Conservation (phyloP, 2,113 vertebrate species). For the Globicephala melas region DNA sequence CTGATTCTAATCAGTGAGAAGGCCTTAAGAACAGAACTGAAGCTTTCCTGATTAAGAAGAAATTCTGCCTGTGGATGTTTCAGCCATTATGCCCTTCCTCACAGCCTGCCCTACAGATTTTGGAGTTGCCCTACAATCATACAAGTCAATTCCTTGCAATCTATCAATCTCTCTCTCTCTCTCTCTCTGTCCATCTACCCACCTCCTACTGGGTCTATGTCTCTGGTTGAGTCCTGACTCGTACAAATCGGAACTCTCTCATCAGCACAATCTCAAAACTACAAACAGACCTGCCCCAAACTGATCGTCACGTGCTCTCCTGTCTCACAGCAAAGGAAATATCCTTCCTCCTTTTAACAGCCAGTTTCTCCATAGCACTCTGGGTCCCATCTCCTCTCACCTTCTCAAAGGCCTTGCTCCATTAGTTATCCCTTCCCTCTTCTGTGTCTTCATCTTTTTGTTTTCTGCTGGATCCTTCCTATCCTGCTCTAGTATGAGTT, state of each 20-base stretch:
- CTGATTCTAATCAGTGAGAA: not conserved
- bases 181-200: too few relatives aligned
- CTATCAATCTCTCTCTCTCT: not conserved
- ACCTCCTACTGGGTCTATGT: not conserved
- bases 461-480: not conserved
- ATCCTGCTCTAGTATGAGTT: not conserved
- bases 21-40: not conserved
- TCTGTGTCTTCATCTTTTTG: not conserved
- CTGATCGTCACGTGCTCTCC: not conserved
- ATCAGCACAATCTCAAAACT: not conserved
- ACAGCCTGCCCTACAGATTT: not conserved
- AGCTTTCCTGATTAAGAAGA: not conserved
- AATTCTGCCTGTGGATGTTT: not conserved
- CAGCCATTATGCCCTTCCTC: not conserved
- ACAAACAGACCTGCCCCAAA: not conserved
- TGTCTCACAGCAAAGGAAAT: not conserved
- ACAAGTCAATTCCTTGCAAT: not conserved
- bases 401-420: not conserved
- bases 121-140: not conserved
- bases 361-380: not conserved
- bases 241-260: not conserved
- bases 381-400: not conserved
- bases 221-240: not conserved
- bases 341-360: not conserved
- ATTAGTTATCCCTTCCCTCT: not conserved